Evolutionary conservation across 2,888 invertebrate genomes (phyloP).

Genomic region (Plagodis dolabraria): DNA sequence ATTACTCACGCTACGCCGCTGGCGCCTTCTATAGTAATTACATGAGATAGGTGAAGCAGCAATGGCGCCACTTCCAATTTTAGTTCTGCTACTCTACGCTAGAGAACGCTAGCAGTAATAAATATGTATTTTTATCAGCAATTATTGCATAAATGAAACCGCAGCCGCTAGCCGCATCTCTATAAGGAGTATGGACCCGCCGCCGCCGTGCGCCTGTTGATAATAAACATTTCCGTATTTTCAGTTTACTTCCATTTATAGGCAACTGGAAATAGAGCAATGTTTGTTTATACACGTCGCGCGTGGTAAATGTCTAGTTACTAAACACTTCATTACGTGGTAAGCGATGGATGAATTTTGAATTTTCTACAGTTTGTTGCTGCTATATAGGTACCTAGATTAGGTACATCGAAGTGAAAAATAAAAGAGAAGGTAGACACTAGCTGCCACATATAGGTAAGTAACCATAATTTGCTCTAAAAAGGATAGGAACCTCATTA

Average conservation of each 20-base stretch:
- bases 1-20: no score
- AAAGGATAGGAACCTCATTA: no score
- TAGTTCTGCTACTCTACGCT: slow-evolving; percentile 10
- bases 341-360: slow-evolving; percentile 23
- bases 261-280: slow-evolving; percentile 27
- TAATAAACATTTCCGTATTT: slow-evolving; percentile 29
- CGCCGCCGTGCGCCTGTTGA: slow-evolving; percentile 10
- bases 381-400: no score
- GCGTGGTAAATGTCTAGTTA: slow-evolving; percentile 27
- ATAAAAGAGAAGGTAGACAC: background rate
- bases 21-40: background rate
- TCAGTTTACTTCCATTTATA: slow-evolving; percentile 29
- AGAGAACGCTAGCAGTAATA: background rate
- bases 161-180: background rate
- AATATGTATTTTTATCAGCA: background rate
- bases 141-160: background rate
- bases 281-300: slow-evolving; percentile 24
- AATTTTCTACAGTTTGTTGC: slow-evolving; percentile 5
- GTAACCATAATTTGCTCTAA: no score
- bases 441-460: no score
- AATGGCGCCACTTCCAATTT: background rate
- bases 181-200: no score
- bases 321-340: slow-evolving; percentile 23
- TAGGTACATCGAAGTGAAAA: background rate
- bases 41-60: no score